These are phyloP conservation scores for Amblyjoppa fuscipennis DNA, from an alignment of 2,888 invertebrate species.

Conservation along the genomic window DNA sequence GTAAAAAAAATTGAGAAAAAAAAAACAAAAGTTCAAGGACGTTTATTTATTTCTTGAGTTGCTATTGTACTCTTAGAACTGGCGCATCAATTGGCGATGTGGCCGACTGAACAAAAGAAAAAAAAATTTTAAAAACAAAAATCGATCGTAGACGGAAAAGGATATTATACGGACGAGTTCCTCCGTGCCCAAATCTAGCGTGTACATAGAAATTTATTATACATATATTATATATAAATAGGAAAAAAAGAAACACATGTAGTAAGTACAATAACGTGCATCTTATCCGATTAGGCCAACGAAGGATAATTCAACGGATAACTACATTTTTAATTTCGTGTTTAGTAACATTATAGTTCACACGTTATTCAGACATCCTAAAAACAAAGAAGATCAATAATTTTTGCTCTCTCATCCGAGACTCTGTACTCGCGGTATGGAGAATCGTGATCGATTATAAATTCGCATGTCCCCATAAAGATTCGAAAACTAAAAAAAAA, in stretches of 20 bases:
- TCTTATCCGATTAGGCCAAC: slow-evolving; percentile 60
- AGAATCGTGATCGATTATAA: slow-evolving; percentile 34
- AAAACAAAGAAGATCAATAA: neutral
- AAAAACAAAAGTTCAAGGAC: slow-evolving; percentile 1
- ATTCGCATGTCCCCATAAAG: slow-evolving; percentile 43
- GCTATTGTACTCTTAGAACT: slow-evolving; percentile 35
- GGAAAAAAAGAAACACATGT: slow-evolving; percentile 51
- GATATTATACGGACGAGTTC: slow-evolving; percentile 80
- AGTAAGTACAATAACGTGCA: slow-evolving; percentile 60
- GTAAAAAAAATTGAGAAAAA: neutral
- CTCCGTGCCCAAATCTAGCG: slow-evolving; percentile 79
- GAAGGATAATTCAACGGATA: slow-evolving; percentile 49
- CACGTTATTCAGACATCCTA: slow-evolving; percentile 17
- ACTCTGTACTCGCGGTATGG: slow-evolving; percentile 39
- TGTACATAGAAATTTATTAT: slow-evolving; percentile 75
- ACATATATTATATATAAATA: slow-evolving; percentile 67
- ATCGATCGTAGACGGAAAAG: slow-evolving; percentile 74
- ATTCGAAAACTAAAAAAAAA: slow-evolving; percentile 31
- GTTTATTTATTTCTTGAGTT: slow-evolving; percentile 39
- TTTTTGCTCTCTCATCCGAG: slow-evolving; percentile 44
- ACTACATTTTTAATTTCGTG: slow-evolving; percentile 37
- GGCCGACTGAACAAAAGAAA: slow-evolving; percentile 31
- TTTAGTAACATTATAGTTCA: slow-evolving; percentile 34
- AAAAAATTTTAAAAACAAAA: slow-evolving; percentile 31
- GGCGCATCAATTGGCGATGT: slow-evolving; percentile 41